These are phyloP conservation scores for Drosophila prosaltans DNA, from an alignment of 1,140 invertebrate genomes.

Conservation along the genomic window DNA sequence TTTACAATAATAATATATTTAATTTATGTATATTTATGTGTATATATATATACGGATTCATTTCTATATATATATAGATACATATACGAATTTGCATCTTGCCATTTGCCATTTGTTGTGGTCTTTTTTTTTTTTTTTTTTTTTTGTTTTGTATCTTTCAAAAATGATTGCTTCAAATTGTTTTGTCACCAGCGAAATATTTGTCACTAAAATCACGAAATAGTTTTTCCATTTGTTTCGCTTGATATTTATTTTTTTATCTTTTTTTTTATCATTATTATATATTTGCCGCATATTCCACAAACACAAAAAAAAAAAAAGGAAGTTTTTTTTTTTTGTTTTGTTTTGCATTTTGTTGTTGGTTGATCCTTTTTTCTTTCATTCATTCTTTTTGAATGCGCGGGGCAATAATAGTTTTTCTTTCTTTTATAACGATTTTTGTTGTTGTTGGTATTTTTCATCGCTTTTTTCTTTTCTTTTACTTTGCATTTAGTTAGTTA, in stretches of 20 bases:
- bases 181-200: constrained; percentile 82
- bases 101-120: constrained; percentile 36
- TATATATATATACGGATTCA: constrained; percentile 62
- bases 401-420: too few species aligned
- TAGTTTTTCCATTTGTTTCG: constrained; percentile 69
- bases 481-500: constrained; percentile 29
- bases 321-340: neutral
- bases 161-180: constrained; percentile 83
- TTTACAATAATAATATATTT: constrained; percentile 79
- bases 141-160: constrained; percentile 64
- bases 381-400: too few species aligned
- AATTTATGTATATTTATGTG: constrained; percentile 77
- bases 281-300: constrained; percentile 7
- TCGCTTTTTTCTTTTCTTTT: constrained; percentile 39
- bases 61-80: constrained; percentile 55
- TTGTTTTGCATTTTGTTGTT: neutral
- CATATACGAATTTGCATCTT: constrained; percentile 20
- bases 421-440: constrained; percentile 19
- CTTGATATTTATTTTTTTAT: constrained; percentile 43
- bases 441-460: constrained; percentile 35
- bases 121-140: constrained; percentile 35
- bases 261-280: constrained; percentile 21
- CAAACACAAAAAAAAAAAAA: too few species aligned
- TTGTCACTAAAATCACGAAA: constrained; percentile 83
- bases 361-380: too few species aligned